Conservation (phyloP, 2,888 invertebrate genomes). For the Synergus itoensis region DNA sequence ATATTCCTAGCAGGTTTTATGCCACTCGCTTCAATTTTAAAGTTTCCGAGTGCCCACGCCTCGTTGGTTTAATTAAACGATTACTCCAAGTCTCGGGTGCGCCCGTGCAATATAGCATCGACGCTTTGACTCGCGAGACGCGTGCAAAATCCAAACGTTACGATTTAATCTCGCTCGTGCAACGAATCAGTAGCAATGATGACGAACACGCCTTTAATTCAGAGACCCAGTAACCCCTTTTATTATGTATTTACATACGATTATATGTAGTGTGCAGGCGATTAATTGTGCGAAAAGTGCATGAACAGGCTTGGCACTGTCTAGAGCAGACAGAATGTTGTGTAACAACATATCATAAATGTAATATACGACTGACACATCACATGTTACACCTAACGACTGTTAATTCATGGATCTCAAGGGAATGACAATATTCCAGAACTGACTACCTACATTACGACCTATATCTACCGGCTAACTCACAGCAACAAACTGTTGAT, state of each 20-base stretch:
- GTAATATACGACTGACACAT: not conserved
- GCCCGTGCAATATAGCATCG: not conserved
- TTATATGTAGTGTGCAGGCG: not conserved
- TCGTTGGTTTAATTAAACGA: conserved; percentile 57
- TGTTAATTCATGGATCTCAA: conserved; percentile 43
- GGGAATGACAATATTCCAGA: not conserved
- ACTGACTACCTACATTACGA: not conserved
- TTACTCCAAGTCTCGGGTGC: conserved; percentile 47
- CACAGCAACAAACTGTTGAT: not conserved
- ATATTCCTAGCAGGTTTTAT: conserved; percentile 43
- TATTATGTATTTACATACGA: conserved; percentile 26
- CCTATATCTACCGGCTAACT: not conserved
- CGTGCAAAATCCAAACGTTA: conserved; percentile 44
- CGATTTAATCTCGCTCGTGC: conserved; percentile 46
- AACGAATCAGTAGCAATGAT: conserved; percentile 7
- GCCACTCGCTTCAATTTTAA: conserved; percentile 51
- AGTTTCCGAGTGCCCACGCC: conserved; percentile 49
- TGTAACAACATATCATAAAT: not conserved
- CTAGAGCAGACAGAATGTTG: conserved; percentile 10
- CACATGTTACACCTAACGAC: conserved; percentile 20
- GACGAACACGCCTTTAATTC: conserved; percentile 23
- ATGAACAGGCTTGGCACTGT: conserved; percentile 3
- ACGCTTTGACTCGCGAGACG: conserved; percentile 32
- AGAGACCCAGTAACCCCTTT: conserved; percentile 48
- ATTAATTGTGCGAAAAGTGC: not conserved